Evolutionary conservation across 2,797 vertebrate species (phyloP).

Genomic region (Micrastur ruficollis): DNA sequence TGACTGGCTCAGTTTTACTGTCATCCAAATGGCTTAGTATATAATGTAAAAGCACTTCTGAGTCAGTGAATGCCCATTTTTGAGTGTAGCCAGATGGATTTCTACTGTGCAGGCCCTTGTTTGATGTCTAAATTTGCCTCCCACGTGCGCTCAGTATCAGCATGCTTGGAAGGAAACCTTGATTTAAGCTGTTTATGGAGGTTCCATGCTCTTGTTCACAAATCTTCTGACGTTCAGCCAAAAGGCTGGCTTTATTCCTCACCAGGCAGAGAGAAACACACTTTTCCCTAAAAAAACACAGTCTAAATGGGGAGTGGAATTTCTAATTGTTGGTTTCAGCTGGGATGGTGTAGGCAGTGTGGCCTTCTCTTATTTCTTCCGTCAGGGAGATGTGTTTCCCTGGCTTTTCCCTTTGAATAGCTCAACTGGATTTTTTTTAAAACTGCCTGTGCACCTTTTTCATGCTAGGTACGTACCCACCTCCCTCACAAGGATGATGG

Average conservation of each 20-base stretch:
- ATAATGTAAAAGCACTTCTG: slow-evolving; percentile 37
- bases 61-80: slow-evolving; percentile 53
- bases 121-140: slow-evolving; percentile 61
- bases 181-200: slow-evolving; percentile 42
- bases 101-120: slow-evolving; percentile 41
- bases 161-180: slow-evolving; percentile 49
- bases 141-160: neutral
- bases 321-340: neutral
- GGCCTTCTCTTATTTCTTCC: neutral
- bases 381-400: neutral
- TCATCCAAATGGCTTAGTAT: slow-evolving; percentile 53
- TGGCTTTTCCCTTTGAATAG: neutral
- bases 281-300: neutral
- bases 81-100: slow-evolving; percentile 65
- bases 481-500: neutral
- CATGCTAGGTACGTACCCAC: neutral
- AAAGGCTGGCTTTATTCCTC: slow-evolving; percentile 5
- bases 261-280: neutral
- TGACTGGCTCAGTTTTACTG: slow-evolving; percentile 50
- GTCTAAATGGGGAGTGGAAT: neutral
- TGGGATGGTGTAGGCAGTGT: neutral
- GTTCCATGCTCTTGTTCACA: neutral
- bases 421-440: neutral
- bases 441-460: neutral
- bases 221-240: neutral